These are phyloP conservation scores for Sandelia bainsii DNA, from an alignment of 2,797 vertebrate genomes.

Conservation along the genomic window DNA sequence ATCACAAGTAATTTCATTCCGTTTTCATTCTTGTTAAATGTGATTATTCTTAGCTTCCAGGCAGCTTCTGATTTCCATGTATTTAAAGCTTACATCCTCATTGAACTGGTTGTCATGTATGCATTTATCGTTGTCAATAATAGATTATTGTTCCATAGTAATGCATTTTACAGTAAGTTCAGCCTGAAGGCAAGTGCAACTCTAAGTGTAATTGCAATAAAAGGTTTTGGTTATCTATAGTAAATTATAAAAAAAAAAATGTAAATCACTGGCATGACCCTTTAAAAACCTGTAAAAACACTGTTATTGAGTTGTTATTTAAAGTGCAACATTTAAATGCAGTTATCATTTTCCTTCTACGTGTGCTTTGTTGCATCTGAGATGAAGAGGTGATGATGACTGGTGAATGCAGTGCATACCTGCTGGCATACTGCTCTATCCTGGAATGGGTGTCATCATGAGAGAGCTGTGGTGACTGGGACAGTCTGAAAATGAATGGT, in stretches of 20 bases:
- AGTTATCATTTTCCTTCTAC: neutral
- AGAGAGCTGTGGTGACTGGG: constrained; percentile 93
- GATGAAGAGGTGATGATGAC: constrained; percentile 45
- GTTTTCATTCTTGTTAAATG: neutral
- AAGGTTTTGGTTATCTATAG: neutral
- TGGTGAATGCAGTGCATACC: constrained; percentile 81
- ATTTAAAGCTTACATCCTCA: neutral
- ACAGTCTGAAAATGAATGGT: constrained; percentile 85
- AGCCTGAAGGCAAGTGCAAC: neutral
- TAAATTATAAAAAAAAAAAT: neutral
- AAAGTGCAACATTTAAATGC: constrained; percentile 10
- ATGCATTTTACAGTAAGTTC: neutral
- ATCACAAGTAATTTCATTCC: neutral
- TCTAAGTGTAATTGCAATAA: too few species aligned
- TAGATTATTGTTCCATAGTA: neutral
- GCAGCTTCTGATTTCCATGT: neutral
- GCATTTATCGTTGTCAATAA: constrained; percentile 1
- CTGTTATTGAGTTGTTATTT: neutral
- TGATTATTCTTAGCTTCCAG: constrained; percentile 8
- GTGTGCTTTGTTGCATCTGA: constrained; percentile 12
- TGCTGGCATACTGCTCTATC: constrained; percentile 97
- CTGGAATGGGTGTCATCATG: constrained; percentile 98
- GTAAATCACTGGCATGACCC: neutral
- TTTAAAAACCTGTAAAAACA: neutral
- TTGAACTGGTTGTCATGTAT: constrained; percentile 4